These are phyloP conservation scores for Drosophila melanica DNA, from an alignment of 1,140 invertebrate genomes.

Conservation along the genomic window DNA sequence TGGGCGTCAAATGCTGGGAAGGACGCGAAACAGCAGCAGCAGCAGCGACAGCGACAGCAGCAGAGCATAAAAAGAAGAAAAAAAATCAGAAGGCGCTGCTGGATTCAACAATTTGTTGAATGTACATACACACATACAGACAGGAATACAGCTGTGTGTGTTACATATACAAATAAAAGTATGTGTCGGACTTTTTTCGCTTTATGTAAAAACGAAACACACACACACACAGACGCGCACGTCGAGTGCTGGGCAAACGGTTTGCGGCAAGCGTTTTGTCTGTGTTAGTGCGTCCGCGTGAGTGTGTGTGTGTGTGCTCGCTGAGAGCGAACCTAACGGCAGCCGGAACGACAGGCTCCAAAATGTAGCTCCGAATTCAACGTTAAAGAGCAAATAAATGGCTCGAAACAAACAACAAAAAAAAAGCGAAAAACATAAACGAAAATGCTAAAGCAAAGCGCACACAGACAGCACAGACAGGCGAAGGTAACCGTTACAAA, in stretches of 20 bases:
- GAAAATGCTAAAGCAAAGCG: conserved; percentile 59
- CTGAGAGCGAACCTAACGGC: conserved; percentile 33
- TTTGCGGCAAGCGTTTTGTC: conserved; percentile 57
- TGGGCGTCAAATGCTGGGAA: conserved; percentile 52
- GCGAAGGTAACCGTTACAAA: conserved; percentile 47
- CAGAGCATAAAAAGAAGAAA: conserved; percentile 15
- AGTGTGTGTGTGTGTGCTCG: conserved; percentile 4
- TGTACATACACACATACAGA: conserved; percentile 57
- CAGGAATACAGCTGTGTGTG: conserved; percentile 30
- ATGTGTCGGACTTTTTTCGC: conserved; percentile 50
- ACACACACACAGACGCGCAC: conserved; percentile 28
- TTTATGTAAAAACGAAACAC: conserved; percentile 34
- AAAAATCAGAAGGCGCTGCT: conserved; percentile 65
- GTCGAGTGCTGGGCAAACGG: conserved; percentile 73
- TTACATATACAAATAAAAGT: conserved; percentile 48
- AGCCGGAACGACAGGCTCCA: conserved; percentile 59
- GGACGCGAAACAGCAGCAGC: conserved; percentile 29
- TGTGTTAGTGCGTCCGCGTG: conserved; percentile 34
- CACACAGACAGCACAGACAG: conserved; percentile 42
- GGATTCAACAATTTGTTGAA: conserved; percentile 80
- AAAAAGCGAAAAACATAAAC: conserved; percentile 53
- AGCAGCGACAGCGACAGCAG: conserved; percentile 1
- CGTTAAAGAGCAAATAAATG: conserved; percentile 81
- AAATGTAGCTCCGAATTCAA: conserved; percentile 35
- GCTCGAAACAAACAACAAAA: conserved; percentile 67